Percentiles rank a stretch among this genome's conserved stretches.
phyloP scores from a whole-genome alignment of 2,113 vertebrate species.

The Phylloscopus whistleri region DNA sequence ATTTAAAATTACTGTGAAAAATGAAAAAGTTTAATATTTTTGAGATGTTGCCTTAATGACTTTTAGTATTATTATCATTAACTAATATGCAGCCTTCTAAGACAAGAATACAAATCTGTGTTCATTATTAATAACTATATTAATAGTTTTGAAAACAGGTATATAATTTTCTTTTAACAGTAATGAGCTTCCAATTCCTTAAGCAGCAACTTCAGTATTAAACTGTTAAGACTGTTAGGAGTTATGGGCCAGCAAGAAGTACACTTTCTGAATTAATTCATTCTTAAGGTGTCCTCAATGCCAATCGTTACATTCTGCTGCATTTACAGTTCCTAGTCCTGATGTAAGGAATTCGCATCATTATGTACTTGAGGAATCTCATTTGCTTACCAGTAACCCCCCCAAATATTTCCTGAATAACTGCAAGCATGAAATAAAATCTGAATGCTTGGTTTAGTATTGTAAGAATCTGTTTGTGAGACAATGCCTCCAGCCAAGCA shows the following conservation, averaged over 20 bases:
- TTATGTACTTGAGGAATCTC: background rate
- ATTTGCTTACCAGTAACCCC: background rate
- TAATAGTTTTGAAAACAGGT: background rate
- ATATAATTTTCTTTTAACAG: background rate
- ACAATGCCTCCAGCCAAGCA: background rate
- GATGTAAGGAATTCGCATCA: background rate
- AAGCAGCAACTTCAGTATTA: background rate
- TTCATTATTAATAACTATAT: background rate
- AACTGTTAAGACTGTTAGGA: background rate
- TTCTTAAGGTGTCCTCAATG: background rate
- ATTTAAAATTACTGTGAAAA: background rate
- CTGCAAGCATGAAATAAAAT: background rate
- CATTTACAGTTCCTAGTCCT: background rate
- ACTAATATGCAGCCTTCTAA: background rate
- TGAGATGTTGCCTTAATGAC: background rate
- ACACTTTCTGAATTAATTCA: background rate
- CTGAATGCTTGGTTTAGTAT: background rate
- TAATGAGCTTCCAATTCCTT: background rate
- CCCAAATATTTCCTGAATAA: background rate
- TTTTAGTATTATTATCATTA: background rate
- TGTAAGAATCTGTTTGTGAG: background rate
- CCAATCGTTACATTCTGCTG: background rate
- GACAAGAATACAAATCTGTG: background rate
- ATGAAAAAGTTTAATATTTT: background rate
- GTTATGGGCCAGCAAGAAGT: background rate